Base-by-base conservation (phyloP, 2,888 invertebrate genomes). In the Euproctis similis region DNA sequence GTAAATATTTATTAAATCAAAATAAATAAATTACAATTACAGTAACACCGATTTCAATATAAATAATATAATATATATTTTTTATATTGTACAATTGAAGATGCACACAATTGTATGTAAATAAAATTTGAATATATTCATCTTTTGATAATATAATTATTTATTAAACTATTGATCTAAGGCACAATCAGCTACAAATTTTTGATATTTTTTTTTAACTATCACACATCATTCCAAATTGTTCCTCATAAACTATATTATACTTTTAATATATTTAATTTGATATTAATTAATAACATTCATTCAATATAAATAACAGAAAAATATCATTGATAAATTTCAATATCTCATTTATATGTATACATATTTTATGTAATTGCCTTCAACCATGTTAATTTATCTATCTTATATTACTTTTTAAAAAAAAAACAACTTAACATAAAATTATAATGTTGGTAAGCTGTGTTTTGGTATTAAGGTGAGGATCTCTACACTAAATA, bases 401-500 rank as follows among this genome's bases (percentile, higher is more conserved):
- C 70, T 80, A 80, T 59, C 69, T 73, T 81, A 80, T 44, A 66
- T 56, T 63, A 67, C 73, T 77, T 65, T n/a, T n/a, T n/a, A n/a
- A n/a, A n/a, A n/a, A 75, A 64, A 72, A 58, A 63, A 63, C 81
- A 81, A 84, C 78, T 81, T 80, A 84, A 64, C 70, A 69, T 65
- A 60, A 72, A 69, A 76, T 70, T 73, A 76, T 70, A 76, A 73
- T 72, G 80, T 77, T 84, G 84, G 84, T 84, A 84, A 84, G 80
- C 78, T 77, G 84, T 82, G 75, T 77, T 84, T 84, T 84, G 84
- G 84, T 84, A 82, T 84, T 72, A 71, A 77, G 73, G 77, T 82
- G 82, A 84, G 80, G 81, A 75, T 67, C 61, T 73, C 78, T 81
- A 80, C 53, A 49, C 77, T 78, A 81, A 60, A 49, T 39, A 46